Conservation (phyloP, 1,140 invertebrate genomes). For the Antheraea mylitta region DNA sequence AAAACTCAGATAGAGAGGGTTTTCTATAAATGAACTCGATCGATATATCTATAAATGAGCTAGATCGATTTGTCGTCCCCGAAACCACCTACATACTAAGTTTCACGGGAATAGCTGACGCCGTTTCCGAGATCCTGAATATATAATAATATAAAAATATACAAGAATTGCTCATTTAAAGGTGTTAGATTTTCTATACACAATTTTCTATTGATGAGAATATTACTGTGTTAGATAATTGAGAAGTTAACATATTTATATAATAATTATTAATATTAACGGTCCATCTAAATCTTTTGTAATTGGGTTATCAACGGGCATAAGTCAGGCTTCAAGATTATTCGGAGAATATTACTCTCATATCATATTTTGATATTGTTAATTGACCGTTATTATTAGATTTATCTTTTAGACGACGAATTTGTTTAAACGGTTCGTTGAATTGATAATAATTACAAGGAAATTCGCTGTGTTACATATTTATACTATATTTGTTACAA, state of each 20-base stretch:
- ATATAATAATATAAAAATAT: no score
- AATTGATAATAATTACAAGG: not conserved
- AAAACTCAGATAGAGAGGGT: no score
- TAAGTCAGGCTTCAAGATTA: conserved; percentile 6
- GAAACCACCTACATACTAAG: no score
- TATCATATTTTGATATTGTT: not conserved
- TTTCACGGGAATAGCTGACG: no score
- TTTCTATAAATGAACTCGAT: no score
- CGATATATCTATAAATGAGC: no score
- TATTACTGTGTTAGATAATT: not conserved
- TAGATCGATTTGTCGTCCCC: no score
- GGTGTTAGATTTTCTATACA: not conserved
- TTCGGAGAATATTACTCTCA: not conserved
- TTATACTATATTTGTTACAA: not conserved
- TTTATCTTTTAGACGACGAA: not conserved
- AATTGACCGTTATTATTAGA: not conserved
- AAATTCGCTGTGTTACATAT: not conserved
- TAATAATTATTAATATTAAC: not conserved
- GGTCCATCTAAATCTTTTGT: conserved; percentile 13
- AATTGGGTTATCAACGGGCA: conserved; percentile 12
- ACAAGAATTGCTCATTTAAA: no score
- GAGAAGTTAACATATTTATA: not conserved
- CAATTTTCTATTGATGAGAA: not conserved
- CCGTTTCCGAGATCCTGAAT: no score
- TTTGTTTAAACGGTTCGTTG: not conserved